Evolutionary conservation across 23 tunicate species (phyloP).

Genomic region (Aplidium turbinatum): DNA sequence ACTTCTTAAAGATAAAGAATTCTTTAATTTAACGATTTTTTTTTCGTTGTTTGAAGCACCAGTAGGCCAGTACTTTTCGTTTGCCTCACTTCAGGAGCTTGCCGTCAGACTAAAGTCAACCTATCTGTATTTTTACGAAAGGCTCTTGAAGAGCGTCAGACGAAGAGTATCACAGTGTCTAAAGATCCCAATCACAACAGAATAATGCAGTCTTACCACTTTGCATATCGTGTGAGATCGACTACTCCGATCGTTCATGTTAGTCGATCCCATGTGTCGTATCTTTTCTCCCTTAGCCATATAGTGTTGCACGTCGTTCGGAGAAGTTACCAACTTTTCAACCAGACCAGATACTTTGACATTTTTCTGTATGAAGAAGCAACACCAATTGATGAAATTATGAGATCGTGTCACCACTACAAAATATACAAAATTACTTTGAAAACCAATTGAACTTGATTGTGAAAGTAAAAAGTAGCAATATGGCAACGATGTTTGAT

Average conservation of each 20-base stretch:
- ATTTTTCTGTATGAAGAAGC: constrained; percentile 47
- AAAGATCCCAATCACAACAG: background rate
- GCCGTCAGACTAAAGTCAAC: too few species aligned
- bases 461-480: background rate
- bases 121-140: too few species aligned
- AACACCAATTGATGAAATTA: background rate
- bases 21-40: too few species aligned
- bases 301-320: constrained; percentile 47
- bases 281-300: constrained; percentile 57
- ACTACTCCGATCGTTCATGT: constrained; percentile 86
- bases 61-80: too few species aligned
- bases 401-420: background rate
- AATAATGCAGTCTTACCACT: constrained; percentile 42
- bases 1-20: too few species aligned
- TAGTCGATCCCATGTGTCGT: constrained; percentile 69
- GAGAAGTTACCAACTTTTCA: constrained; percentile 76
- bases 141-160: too few species aligned
- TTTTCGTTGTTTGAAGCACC: too few species aligned
- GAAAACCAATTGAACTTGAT: too few species aligned
- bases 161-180: too few species aligned
- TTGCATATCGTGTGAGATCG: constrained; percentile 87
- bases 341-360: constrained; percentile 59
- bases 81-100: too few species aligned
- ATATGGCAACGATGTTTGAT: background rate
- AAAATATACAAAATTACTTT: background rate